These are phyloP conservation scores for Vimba vimba DNA, from an alignment of 2,113 vertebrate genomes.

Conservation along the genomic window DNA sequence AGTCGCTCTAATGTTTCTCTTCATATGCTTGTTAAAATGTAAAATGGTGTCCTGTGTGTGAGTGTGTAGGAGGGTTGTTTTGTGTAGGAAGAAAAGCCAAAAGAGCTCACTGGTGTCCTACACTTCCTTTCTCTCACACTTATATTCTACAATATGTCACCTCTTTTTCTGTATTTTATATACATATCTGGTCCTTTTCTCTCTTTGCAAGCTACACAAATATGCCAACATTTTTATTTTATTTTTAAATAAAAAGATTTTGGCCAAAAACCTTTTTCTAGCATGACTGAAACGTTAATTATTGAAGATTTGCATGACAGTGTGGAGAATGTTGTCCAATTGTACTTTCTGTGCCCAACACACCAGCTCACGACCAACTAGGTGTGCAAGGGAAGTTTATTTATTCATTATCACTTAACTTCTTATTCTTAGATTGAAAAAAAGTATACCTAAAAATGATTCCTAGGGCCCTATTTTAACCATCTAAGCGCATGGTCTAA, in stretches of 20 bases:
- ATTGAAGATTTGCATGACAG: background rate
- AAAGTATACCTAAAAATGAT: too few relatives aligned
- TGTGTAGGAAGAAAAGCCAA: background rate
- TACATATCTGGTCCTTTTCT: background rate
- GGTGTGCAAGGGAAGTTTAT: background rate
- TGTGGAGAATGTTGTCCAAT: background rate
- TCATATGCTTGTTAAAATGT: background rate
- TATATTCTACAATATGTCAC: background rate
- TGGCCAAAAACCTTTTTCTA: background rate
- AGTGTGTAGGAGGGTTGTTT: background rate
- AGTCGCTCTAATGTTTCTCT: background rate
- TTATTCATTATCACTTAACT: background rate
- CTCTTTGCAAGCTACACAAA: background rate
- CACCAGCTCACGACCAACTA: too few relatives aligned
- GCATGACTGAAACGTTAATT: background rate
- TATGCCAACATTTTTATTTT: background rate
- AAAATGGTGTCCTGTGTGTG: slow-evolving; percentile 8
- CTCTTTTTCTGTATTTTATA: background rate
- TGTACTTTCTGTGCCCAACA: background rate
- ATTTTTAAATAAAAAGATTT: background rate
- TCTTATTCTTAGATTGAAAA: background rate
- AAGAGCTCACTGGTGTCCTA: slow-evolving; percentile 3
- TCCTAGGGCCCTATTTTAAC: too few relatives aligned
- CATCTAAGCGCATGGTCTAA: too few relatives aligned
- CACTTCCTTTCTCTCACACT: background rate